A percentile compares a stretch with the other conserved stretches of the same genome.
Conservation (phyloP, 2,113 vertebrate genomes). For the Oriolus oriolus region DNA sequence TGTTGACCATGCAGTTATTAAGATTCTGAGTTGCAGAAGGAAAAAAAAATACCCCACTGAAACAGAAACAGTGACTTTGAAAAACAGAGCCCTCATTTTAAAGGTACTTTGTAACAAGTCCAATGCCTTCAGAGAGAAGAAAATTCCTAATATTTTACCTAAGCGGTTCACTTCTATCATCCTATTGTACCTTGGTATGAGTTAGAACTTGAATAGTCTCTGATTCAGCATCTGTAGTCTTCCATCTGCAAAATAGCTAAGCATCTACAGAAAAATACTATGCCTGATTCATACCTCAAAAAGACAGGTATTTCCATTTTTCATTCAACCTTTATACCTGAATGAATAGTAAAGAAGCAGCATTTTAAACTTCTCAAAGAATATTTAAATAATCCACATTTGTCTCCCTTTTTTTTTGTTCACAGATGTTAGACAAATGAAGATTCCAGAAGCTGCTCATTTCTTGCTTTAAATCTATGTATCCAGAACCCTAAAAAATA, state of each 20-base stretch:
- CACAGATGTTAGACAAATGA: neutral
- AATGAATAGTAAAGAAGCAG: neutral
- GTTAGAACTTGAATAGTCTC: neutral
- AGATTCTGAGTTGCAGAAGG: neutral
- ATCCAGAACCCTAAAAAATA: neutral
- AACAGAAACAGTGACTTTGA: neutral
- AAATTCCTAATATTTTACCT: neutral
- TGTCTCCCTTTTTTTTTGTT: neutral
- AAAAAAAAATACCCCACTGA: neutral
- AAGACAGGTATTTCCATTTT: neutral
- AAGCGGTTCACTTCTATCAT: neutral
- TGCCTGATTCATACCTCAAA: neutral
- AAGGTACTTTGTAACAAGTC: neutral
- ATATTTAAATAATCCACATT: neutral
- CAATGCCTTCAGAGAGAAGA: neutral
- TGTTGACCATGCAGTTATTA: neutral
- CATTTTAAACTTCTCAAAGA: neutral
- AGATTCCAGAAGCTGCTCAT: neutral
- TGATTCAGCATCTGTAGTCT: neutral
- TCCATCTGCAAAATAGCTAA: neutral
- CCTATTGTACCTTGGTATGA: neutral
- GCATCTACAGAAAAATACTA: neutral
- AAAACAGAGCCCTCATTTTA: neutral
- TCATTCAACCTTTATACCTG: neutral
- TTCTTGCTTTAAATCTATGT: neutral